Base-by-base conservation (phyloP, 2,888 invertebrate species). In the Alviniconcha strummeri region DNA sequence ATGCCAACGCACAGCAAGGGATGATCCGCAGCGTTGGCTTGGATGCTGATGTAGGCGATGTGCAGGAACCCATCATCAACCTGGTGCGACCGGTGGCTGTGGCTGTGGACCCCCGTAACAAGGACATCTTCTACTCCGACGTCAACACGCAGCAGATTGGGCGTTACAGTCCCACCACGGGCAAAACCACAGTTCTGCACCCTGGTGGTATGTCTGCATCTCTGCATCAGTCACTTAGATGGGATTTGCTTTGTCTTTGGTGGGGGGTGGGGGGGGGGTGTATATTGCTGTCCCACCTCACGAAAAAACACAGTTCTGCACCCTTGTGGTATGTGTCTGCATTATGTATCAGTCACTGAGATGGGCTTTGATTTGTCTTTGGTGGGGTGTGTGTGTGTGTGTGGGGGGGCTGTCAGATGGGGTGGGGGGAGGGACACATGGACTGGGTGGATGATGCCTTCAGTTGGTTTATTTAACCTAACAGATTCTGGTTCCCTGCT, bases 21-120 rank as follows among this genome's bases (percentile, higher is more conserved):
- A 95, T 96, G 93, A 96, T 97, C 88, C 95, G 96, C 91, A 96
- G 96, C 75, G 95, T 97, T 87, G 93, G 94, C 17, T 87, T 94
- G 87, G 89, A 91, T 77, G 85, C 88, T 55, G 88, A 86, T 77
- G 87, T 85, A 55, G 91, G 94, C 83, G 95, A 96, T 92, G 95
- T 96, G 79, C 96, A 96, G 93, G 86, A 95, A 96, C 87, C 97
- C 64, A 96, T 97, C 89, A 95, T 95, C 74, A 95, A 95, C 92
- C 95, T 96, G 52, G 94, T 95, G 76, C 94, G 95, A 89, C 96
- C 96, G 86, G 95, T 95, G 82, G 95, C 96, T 77, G 94, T 96
- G 86, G 97, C 96, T 93, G 96, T 95, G 88, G 96, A 97, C 94
- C 94, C 95, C 0, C 94, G 92, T 82, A 95, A 94, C 15, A 94